These are phyloP conservation scores for Trematomus loennbergii DNA, from an alignment of 2,113 vertebrate species.

Conservation along the genomic window DNA sequence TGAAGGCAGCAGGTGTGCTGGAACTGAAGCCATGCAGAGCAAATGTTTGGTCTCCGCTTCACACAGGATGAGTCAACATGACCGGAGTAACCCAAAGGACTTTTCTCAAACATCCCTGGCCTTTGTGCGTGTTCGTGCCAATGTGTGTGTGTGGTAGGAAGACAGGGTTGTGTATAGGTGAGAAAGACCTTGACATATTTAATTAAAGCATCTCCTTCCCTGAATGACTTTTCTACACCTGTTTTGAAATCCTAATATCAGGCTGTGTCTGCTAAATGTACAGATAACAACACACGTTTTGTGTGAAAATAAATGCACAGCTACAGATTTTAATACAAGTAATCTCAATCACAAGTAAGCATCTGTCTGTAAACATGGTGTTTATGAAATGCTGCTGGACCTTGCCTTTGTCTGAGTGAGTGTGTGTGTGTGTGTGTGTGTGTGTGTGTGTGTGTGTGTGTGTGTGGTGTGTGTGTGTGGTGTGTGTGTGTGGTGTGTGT, in stretches of 20 bases:
- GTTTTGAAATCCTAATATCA: slow-evolving; percentile 29
- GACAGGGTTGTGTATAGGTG: slow-evolving; percentile 3
- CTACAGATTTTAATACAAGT: slow-evolving; percentile 10
- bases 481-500: too few relatives aligned
- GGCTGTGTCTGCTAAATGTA: slow-evolving; percentile 4
- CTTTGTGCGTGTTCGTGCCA: neutral
- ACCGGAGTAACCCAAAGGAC: slow-evolving; percentile 40
- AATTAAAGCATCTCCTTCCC: slow-evolving; percentile 16
- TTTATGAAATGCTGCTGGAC: slow-evolving; percentile 47
- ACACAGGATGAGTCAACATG: slow-evolving; percentile 64
- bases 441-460: too few relatives aligned
- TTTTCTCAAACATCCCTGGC: slow-evolving; percentile 35
- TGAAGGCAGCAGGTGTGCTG: slow-evolving; percentile 62
- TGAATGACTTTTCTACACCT: slow-evolving; percentile 7
- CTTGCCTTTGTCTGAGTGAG: slow-evolving; percentile 40
- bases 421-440: neutral
- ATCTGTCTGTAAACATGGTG: slow-evolving; percentile 6
- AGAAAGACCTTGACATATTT: slow-evolving; percentile 41
- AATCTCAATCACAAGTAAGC: too few relatives aligned
- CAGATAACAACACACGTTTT: slow-evolving; percentile 2
- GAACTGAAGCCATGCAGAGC: slow-evolving; percentile 48
- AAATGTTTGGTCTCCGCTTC: slow-evolving; percentile 68
- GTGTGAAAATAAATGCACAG: slow-evolving; percentile 29
- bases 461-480: too few relatives aligned
- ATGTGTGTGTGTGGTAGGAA: neutral